A percentile compares a stretch with the other conserved stretches of the same genome.
These are phyloP conservation scores for Clamator glandarius DNA, from an alignment of 2,797 vertebrate genomes.

Conservation along the genomic window DNA sequence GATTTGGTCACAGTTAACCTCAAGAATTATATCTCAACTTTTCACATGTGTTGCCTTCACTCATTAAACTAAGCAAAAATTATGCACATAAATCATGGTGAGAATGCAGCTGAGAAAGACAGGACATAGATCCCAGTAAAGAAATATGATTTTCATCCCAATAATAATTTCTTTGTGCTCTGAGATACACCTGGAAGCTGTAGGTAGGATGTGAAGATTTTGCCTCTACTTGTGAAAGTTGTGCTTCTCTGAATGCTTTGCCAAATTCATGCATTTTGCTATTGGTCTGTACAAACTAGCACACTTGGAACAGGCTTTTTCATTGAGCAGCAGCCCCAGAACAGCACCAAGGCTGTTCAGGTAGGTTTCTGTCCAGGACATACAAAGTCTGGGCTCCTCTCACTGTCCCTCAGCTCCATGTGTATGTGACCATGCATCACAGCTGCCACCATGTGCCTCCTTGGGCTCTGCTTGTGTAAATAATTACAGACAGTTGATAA, in stretches of 20 bases:
- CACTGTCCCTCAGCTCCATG: not conserved
- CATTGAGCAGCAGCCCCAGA: not conserved
- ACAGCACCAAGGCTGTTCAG: fast-evolving
- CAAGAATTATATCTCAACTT: not conserved
- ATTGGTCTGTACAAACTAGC: not conserved
- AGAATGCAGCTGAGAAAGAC: not conserved
- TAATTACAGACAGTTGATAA: slow-evolving; percentile 51
- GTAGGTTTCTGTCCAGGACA: not conserved
- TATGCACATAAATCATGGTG: not conserved
- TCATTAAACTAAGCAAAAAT: not conserved
- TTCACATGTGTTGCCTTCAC: not conserved
- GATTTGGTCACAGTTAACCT: not conserved
- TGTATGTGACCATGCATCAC: not conserved
- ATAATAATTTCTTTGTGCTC: not conserved
- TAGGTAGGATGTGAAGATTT: not conserved
- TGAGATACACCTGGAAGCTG: slow-evolving; percentile 38
- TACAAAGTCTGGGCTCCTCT: not conserved
- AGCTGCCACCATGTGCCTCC: not conserved
- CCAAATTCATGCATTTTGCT: not conserved
- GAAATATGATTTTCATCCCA: slow-evolving; percentile 38
- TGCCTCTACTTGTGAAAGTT: not conserved
- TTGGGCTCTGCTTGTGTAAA: not conserved
- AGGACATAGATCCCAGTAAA: not conserved
- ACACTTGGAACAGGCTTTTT: not conserved
- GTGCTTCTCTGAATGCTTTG: not conserved